Evolutionary conservation across 1,140 invertebrate genomes (phyloP).

Genomic region (Brachionus calyciflorus): DNA sequence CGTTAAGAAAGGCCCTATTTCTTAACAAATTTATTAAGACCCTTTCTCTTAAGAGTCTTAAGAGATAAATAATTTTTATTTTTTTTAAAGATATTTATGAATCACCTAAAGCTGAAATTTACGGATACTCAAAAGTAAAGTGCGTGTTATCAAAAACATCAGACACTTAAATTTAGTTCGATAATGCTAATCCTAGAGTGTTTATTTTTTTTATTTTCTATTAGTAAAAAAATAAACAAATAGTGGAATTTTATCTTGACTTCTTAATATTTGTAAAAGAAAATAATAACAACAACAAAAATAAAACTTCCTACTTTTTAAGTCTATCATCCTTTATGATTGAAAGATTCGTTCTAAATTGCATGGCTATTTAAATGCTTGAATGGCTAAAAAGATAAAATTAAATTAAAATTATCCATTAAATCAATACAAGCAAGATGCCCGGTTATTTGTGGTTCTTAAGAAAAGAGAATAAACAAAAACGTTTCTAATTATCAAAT

Average conservation of each 20-base stretch:
- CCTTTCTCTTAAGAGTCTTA: no score
- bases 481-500: slow-evolving; percentile 30
- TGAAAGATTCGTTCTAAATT: slow-evolving; percentile 11
- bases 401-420: slow-evolving; percentile 30
- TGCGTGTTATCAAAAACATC: no score
- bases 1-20: no score
- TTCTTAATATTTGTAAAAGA: not conserved
- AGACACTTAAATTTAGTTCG: no score
- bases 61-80: no score
- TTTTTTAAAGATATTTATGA: no score
- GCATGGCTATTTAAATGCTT: not conserved
- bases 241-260: slow-evolving; percentile 28
- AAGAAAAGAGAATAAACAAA: not conserved
- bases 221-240: not conserved
- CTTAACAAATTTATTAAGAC: no score
- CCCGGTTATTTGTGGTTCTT: not conserved
- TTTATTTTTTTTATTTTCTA: not conserved
- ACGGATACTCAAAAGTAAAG: no score
- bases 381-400: slow-evolving; percentile 32
- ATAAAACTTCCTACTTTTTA: not conserved
- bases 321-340: no score
- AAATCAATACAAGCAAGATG: not conserved
- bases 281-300: not conserved
- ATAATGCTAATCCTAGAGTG: not conserved
- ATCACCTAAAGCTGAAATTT: no score